phyloP scores from a whole-genome alignment of 2,113 vertebrate genomes.

The Tupaia chinensis region DNA sequence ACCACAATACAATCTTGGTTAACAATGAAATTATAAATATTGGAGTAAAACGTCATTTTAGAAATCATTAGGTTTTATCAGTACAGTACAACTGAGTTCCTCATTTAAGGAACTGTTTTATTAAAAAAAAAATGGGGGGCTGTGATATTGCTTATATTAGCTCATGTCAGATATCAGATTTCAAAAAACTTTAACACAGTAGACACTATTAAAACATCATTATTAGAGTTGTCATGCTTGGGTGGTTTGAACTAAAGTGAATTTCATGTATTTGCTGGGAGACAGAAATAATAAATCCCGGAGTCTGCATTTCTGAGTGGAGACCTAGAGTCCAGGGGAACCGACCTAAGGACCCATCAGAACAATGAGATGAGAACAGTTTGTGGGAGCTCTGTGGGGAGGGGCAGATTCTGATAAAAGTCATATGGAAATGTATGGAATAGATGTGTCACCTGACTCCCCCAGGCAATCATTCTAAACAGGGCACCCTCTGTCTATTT shows the following conservation, averaged over 20 bases:
- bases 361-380: background rate
- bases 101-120: constrained; percentile 89
- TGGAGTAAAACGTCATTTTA: constrained; percentile 84
- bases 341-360: constrained; percentile 63
- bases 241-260: constrained; percentile 86
- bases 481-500: background rate
- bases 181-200: constrained; percentile 87
- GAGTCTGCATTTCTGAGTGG: constrained; percentile 75
- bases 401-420: background rate
- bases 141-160: constrained; percentile 88
- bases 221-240: constrained; percentile 89
- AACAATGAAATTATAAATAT: constrained; percentile 89
- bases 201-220: constrained; percentile 91
- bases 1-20: constrained; percentile 84
- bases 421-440: background rate
- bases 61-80: constrained; percentile 90
- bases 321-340: constrained; percentile 64
- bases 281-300: constrained; percentile 86
- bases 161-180: constrained; percentile 89
- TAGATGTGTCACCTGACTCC: background rate
- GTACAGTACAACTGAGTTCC: constrained; percentile 85
- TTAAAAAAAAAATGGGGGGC: constrained; percentile 84
- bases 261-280: constrained; percentile 85
- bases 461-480: background rate
- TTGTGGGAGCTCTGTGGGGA: background rate